Conservation (phyloP, 23 tunicate genomes). For the Phallusia fumigata region DNA sequence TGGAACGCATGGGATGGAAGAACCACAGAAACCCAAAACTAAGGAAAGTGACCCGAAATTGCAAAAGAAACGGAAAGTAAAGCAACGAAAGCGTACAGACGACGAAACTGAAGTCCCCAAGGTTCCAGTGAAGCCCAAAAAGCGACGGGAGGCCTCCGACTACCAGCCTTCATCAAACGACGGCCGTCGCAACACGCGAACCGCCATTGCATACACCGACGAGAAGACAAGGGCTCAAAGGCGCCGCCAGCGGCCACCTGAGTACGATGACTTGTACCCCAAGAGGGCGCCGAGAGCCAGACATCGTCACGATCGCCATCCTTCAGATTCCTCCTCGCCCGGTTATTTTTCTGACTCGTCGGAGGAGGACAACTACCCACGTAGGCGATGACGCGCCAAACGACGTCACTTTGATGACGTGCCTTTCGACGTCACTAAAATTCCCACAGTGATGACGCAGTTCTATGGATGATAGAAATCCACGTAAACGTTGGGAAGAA, state of each 20-base stretch:
- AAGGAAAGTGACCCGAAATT: not conserved
- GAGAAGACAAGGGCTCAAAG: not conserved
- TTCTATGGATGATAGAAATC: too few relatives aligned
- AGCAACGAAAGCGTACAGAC: not conserved
- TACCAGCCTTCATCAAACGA: not conserved
- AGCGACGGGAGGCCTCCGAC: too few relatives aligned
- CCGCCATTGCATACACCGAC: not conserved
- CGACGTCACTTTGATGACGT: too few relatives aligned
- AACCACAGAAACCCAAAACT: not conserved
- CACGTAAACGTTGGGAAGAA: too few relatives aligned
- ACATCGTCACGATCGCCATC: not conserved
- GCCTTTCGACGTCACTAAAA: too few relatives aligned
- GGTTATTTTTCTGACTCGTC: not conserved
- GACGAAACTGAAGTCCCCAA: not conserved
- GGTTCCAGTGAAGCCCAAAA: not conserved
- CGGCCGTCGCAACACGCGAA: not conserved
- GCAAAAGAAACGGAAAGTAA: not conserved
- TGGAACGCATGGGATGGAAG: not conserved
- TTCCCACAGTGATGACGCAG: too few relatives aligned
- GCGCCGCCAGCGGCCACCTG: constrained; percentile 6
- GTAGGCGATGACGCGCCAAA: constrained; percentile 7
- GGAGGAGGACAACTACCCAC: not conserved
- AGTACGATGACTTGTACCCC: not conserved
- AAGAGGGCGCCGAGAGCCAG: constrained; percentile 1
- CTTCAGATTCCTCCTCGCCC: not conserved